Percentiles rank a stretch among this genome's conserved stretches.
Conservation (phyloP, 2,888 invertebrate species). For the Campoplex capitator region DNA sequence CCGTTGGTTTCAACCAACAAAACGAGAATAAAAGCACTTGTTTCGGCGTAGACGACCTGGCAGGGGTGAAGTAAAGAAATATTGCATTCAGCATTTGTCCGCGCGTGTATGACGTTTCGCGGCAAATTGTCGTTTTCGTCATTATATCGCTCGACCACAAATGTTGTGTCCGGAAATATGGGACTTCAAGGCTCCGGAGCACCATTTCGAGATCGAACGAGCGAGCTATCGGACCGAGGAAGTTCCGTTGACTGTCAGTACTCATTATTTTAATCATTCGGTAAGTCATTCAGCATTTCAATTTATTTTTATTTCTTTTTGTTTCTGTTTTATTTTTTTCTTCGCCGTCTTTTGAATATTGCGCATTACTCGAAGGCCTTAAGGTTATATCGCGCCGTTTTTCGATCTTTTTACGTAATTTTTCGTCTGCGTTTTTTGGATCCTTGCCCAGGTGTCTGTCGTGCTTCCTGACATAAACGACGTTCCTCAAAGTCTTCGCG, state of each 20-base stretch:
- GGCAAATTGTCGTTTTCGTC: constrained; percentile 38
- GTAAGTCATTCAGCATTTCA: constrained; percentile 80
- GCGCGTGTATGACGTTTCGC: constrained; percentile 49
- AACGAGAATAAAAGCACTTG: background rate
- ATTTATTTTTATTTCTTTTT: background rate
- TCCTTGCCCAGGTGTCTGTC: constrained; percentile 85
- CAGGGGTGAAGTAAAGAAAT: background rate
- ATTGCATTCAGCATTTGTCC: constrained; percentile 21
- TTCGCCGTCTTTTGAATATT: constrained; percentile 28
- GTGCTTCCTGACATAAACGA: constrained; percentile 85
- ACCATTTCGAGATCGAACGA: constrained; percentile 81
- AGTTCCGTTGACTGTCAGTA: constrained; percentile 80
- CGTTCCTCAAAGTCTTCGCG: constrained; percentile 82
- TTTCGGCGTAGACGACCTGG: background rate
- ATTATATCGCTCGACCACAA: constrained; percentile 68
- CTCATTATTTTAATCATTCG: constrained; percentile 86
- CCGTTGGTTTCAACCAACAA: background rate
- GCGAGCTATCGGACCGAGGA: constrained; percentile 74
- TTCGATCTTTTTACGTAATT: constrained; percentile 75
- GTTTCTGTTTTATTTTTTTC: background rate
- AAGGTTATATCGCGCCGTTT: constrained; percentile 52
- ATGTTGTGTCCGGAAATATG: constrained; percentile 88
- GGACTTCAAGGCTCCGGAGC: constrained; percentile 85
- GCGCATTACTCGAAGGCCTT: constrained; percentile 44
- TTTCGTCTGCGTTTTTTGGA: constrained; percentile 74